Evolutionary conservation across 2,113 vertebrate genomes (phyloP).

Genomic region (Bungarus multicinctus): DNA sequence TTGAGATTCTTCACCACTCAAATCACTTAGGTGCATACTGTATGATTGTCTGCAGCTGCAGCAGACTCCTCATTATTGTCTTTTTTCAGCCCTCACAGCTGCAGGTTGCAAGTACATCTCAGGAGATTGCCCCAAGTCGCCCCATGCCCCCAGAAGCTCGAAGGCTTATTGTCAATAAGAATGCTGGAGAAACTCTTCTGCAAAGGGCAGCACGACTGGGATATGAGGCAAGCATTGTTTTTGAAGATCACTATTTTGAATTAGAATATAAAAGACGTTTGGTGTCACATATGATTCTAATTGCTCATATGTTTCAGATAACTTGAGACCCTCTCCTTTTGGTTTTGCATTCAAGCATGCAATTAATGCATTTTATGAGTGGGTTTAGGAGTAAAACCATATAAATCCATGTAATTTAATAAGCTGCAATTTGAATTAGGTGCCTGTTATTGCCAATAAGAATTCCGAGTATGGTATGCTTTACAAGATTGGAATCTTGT

Average conservation of each 20-base stretch:
- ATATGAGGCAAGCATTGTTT: conserved; percentile 83
- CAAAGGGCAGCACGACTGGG: conserved; percentile 93
- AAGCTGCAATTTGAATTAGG: neutral
- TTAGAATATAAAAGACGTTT: conserved; percentile 1
- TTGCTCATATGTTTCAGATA: conserved; percentile 5
- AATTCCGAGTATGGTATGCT: neutral
- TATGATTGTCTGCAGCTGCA: conserved; percentile 70
- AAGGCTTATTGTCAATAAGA: conserved; percentile 97
- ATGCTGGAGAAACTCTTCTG: conserved; percentile 93
- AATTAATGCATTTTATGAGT: conserved; percentile 13
- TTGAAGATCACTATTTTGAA: neutral
- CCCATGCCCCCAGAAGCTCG: conserved; percentile 95
- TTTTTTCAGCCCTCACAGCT: conserved; percentile 60
- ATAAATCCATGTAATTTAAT: conserved; percentile 2
- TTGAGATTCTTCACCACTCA: conserved; percentile 72
- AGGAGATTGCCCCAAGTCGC: conserved; percentile 77
- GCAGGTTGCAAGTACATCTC: conserved; percentile 59
- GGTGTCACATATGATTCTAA: neutral
- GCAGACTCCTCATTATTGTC: conserved; percentile 63
- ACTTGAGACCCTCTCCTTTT: conserved; percentile 6
- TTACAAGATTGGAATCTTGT: neutral
- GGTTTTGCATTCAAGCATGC: conserved; percentile 4
- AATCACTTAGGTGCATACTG: conserved; percentile 64
- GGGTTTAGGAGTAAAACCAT: neutral
- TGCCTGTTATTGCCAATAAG: neutral